phyloP scores from a whole-genome alignment of 2,888 invertebrate genomes.

The Cerceris ruficornis region DNA sequence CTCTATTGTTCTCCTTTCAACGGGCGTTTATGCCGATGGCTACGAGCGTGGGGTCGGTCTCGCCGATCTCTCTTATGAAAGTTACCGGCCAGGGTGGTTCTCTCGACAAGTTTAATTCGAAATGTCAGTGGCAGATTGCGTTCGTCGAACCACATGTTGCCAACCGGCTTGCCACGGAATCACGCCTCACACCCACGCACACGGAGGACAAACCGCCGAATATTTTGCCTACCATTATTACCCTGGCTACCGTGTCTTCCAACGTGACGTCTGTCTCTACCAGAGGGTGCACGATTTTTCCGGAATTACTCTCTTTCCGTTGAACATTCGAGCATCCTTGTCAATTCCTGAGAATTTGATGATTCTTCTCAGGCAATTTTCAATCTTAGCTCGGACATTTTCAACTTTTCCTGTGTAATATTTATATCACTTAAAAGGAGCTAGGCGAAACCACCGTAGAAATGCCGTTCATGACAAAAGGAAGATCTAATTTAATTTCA shows the following conservation, averaged over 20 bases:
- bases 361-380: too few species aligned
- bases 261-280: slow-evolving; percentile 38
- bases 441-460: too few species aligned
- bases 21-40: background rate
- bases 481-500: too few species aligned
- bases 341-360: too few species aligned
- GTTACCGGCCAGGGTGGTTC: slow-evolving; percentile 49
- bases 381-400: too few species aligned
- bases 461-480: too few species aligned
- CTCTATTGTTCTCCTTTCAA: background rate
- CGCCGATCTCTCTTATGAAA: slow-evolving; percentile 17
- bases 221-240: slow-evolving; percentile 61
- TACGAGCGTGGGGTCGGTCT: background rate
- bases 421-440: too few species aligned
- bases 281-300: background rate
- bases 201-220: slow-evolving; percentile 51
- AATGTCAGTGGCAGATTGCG: slow-evolving; percentile 75
- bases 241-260: slow-evolving; percentile 36
- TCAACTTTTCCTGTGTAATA: too few species aligned
- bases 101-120: slow-evolving; percentile 64
- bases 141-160: slow-evolving; percentile 74
- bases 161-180: slow-evolving; percentile 56
- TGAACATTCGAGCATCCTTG: background rate
- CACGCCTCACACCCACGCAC: slow-evolving; percentile 45
- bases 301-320: background rate